Base-by-base conservation (phyloP, 2,888 invertebrate genomes). In the Calliscelio sp. region DNA sequence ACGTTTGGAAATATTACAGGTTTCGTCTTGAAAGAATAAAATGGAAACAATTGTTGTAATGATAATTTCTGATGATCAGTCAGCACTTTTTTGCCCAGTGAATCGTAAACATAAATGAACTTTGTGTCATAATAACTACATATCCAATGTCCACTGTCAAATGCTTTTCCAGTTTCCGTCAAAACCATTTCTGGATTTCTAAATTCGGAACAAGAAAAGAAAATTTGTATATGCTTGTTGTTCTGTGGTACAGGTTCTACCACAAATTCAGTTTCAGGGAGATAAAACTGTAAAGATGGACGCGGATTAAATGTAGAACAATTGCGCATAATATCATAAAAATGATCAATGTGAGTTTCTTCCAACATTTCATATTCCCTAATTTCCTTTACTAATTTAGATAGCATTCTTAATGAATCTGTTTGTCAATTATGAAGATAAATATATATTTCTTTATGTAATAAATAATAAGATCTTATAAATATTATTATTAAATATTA, bases 71-170 rank as follows among this genome's bases (percentile, higher is more conserved):
- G 25, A 61, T 70, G 24, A 25, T 55, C 10, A 35, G 44, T 32
- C 35, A 77, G 44, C 0, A n/a, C 18, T 70, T 41, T 22, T 41
- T 20, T 68, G 0, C 49, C 32, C n/a, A 73, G 24, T 11, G 73
- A 74, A 59, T 71, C 71, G 16, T 74, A 74, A 18, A 74, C 25
- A 53, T 53, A 74, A 68, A 75, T 44, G 41, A 14, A 18, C 32
- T 70, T 51, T 63, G 51, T 57, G 32, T 80, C 65, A 25, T 80
- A 71, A 65, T 71, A 79, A n/a, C 16, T n/a, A 28, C 71, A 71
- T 5, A 71, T 41, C 70, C 63, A 71, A 20, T 79, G 65, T 28
- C 55, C 74, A 38, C n/a, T n/a, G 20, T 71, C 7, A 44, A 55
- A 77, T 49, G 55, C n/a, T n/a, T n/a, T n/a, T n/a, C n/a, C n/a